Base-by-base conservation (phyloP, 2,888 invertebrate species). In the Trissolcus brochymenae region DNA sequence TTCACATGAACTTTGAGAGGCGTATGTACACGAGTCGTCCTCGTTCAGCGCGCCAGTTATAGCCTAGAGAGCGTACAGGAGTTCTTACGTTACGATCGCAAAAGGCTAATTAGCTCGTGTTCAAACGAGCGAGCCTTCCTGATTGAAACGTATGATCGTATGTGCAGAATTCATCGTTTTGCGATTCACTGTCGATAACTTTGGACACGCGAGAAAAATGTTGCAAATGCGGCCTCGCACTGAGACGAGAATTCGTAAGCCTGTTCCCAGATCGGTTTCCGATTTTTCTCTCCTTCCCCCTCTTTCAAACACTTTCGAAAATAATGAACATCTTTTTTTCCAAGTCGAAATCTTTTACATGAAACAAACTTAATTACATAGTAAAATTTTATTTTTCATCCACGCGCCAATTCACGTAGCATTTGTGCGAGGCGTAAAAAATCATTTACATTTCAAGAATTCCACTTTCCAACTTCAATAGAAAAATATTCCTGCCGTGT, bases 1-100 rank as follows among this genome's bases (percentile, higher is more conserved):
- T 86, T 85, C 86, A 85, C 85, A 81, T 85, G 86, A 86, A 85
- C 86, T 85, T 86, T 86, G 82, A 82, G 81, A 84, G 79, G 80
- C 71, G 75, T 73, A 76, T 73, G 71, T 73, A 78, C 74, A 70
- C 80, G 83, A 83, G 81, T 83, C 85, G 85, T 85, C 85, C 85
- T 84, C 86, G 82, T 85, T 85, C 79, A 64, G 50, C 57, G 70
- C 74, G 60, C 74, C 74, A 70, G 78, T 78, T 71, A 71, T 74
- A 71, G 74, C 64, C 59, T 75, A 75, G 72, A 78, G 71, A 75
- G 78, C 61, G 73, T 73, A 78, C 73, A 78, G 80, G 75, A 80
- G 79, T 73, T 72, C 73, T 76, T 79, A 73, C 78, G 79, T 77
- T 72, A 76, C 78, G 76, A 76, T 78, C 78, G 78, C 79, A 76